Percentiles rank a stretch among this genome's conserved stretches.
Evolutionary conservation across 2,888 invertebrate species (phyloP).

Genomic region (Nycteola revayana): DNA sequence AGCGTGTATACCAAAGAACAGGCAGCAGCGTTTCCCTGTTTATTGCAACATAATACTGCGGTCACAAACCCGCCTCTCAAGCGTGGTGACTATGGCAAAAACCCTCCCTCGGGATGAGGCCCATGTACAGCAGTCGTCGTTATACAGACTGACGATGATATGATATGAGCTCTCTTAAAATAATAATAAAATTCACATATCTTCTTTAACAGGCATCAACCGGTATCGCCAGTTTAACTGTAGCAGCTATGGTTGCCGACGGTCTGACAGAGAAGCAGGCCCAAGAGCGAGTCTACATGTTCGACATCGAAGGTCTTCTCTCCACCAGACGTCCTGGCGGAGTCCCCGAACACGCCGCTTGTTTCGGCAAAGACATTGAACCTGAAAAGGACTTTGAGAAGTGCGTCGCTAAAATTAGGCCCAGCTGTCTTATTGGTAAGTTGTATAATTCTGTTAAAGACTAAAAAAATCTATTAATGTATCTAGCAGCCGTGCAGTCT

Average conservation of each 20-base stretch:
- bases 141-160: too few relatives aligned
- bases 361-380: conserved; percentile 89
- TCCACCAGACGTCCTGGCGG: conserved; percentile 85
- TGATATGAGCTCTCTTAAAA: not conserved
- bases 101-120: too few relatives aligned
- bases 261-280: conserved; percentile 86
- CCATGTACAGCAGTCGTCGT: too few relatives aligned
- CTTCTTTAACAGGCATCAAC: conserved; percentile 87
- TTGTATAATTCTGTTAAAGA: too few relatives aligned
- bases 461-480: too few relatives aligned
- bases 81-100: too few relatives aligned
- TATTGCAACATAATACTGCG: too few relatives aligned
- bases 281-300: conserved; percentile 95
- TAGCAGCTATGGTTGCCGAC: conserved; percentile 92
- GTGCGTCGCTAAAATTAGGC: conserved; percentile 92
- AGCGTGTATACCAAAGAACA: too few relatives aligned
- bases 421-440: conserved; percentile 93
- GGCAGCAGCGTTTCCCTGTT: too few relatives aligned
- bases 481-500: too few relatives aligned
- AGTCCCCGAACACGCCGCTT: conserved; percentile 86
- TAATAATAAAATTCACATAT: not conserved
- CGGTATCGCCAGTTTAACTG: conserved; percentile 95
- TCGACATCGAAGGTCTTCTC: conserved; percentile 95
- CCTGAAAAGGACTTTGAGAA: conserved; percentile 90
- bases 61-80: too few relatives aligned